Percentiles rank a stretch among this genome's conserved stretches.
Evolutionary conservation across 2,888 invertebrate genomes (phyloP).

Genomic region (Magallana nippona): DNA sequence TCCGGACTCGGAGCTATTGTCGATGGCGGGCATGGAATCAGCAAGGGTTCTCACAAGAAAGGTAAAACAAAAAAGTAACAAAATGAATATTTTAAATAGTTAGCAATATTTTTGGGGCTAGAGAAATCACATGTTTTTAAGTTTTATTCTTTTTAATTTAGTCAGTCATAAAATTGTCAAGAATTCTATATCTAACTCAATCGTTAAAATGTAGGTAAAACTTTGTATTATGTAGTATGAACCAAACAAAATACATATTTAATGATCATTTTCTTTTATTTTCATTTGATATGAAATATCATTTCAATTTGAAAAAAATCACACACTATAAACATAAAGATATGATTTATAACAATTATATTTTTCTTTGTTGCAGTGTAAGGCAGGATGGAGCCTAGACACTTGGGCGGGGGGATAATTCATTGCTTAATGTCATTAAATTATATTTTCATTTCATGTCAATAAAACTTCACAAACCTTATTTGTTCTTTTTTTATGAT

Average conservation of each 20-base stretch:
- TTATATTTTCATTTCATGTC: conserved; percentile 15
- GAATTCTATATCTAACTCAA: too few species aligned
- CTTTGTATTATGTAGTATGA: too few species aligned
- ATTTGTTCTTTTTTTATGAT: not conserved
- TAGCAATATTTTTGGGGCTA: too few species aligned
- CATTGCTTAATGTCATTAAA: not conserved
- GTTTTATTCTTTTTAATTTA: too few species aligned
- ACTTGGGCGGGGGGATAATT: not conserved
- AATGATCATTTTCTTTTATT: too few species aligned
- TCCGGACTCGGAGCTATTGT: not conserved
- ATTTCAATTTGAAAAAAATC: too few species aligned
- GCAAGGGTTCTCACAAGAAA: not conserved
- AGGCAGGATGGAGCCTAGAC: not conserved
- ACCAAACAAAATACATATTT: too few species aligned
- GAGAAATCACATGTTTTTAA: too few species aligned
- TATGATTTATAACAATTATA: not conserved
- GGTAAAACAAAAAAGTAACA: not conserved
- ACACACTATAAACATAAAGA: not conserved
- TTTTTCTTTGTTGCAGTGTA: not conserved
- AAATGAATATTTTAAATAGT: too few species aligned
- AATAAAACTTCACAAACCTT: not conserved
- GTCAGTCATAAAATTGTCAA: too few species aligned
- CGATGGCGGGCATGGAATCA: not conserved
- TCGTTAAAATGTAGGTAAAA: too few species aligned
- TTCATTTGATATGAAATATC: too few species aligned